Percentiles rank a stretch among this genome's conserved stretches.
These are phyloP conservation scores for Ctenodactylus gundi DNA, from an alignment of 2,113 vertebrate species.

Conservation along the genomic window DNA sequence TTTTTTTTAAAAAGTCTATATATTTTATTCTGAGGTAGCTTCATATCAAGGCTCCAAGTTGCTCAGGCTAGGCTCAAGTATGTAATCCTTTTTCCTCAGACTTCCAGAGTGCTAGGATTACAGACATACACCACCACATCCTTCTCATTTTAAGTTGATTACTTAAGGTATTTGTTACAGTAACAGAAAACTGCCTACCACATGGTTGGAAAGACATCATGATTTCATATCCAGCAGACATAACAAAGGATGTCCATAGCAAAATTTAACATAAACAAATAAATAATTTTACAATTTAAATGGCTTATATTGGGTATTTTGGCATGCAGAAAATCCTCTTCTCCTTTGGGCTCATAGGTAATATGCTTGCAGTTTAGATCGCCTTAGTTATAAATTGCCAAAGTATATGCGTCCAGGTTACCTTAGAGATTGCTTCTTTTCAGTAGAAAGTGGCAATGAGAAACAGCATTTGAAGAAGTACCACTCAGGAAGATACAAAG, in stretches of 20 bases:
- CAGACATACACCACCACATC: too few relatives aligned
- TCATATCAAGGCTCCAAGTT: too few relatives aligned
- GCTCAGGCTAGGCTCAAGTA: too few relatives aligned
- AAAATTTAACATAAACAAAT: not conserved
- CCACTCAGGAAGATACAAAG: not conserved
- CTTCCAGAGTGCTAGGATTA: too few relatives aligned
- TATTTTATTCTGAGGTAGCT: too few relatives aligned
- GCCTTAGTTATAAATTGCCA: not conserved
- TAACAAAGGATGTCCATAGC: not conserved
- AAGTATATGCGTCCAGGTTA: not conserved
- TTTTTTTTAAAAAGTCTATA: too few relatives aligned
- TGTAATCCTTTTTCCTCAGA: too few relatives aligned
- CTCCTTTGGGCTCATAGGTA: not conserved
- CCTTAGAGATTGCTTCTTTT: not conserved
- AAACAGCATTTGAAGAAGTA: conserved; percentile 37
- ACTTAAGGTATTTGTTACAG: not conserved
- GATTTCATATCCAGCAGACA: not conserved
- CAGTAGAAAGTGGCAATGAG: not conserved
- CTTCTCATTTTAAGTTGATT: not conserved
- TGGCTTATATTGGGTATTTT: not conserved
- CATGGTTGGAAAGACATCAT: not conserved
- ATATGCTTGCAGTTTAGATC: not conserved
- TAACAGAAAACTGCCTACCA: not conserved
- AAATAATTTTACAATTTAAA: not conserved
- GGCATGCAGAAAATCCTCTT: not conserved